Evolutionary conservation across 1,140 invertebrate genomes (phyloP), one percentile per base, ranked within the genome.

Genomic region (Dreissena polymorpha): DNA sequence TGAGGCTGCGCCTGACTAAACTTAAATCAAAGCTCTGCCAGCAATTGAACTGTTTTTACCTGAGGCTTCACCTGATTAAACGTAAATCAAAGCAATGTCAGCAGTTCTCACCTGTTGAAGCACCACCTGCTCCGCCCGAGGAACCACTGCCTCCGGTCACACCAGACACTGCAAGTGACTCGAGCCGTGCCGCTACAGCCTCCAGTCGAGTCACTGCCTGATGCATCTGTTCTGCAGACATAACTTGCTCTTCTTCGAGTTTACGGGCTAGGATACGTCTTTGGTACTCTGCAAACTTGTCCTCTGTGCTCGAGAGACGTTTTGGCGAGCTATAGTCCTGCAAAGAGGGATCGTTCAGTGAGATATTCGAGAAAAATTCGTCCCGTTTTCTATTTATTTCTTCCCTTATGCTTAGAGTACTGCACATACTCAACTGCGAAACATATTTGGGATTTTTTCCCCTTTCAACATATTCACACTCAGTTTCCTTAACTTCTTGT

Each of bases 151-250:
- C 53, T 18, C 67, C 14, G 50, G 77, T 83, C 71, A 73, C 74
- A 64, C 68, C 53, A 21, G 75, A 21, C 0, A 55, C 27, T 12
- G 89, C 84, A 27, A 88, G 65, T 6, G 93, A 92, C 92, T 97
- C 96, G 78, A 97, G 93, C 63, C 96, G 95, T 75, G 94, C 94
- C 0, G 96, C 96, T 60, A 97, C 95, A 81, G 94, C 95, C 92
- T 97, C 96, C 85, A 97, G 90, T 64, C 96, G 95, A 82, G 94
- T 94, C 25, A 97, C 95, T 79, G 76, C 84, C 53, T 29, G 53
- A 21, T 79, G 51, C 50, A 88, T 57, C 57, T 65, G 27, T 29
- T 79, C 82, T 21, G 80, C 79, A 13, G 81, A 83, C 84, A 86
- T 88, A 10, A 77, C 77, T 21, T 79, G 75, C 25, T 75, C 60